phyloP scores from a whole-genome alignment of 2,888 invertebrate species.

The Petrophora chlorosata region DNA sequence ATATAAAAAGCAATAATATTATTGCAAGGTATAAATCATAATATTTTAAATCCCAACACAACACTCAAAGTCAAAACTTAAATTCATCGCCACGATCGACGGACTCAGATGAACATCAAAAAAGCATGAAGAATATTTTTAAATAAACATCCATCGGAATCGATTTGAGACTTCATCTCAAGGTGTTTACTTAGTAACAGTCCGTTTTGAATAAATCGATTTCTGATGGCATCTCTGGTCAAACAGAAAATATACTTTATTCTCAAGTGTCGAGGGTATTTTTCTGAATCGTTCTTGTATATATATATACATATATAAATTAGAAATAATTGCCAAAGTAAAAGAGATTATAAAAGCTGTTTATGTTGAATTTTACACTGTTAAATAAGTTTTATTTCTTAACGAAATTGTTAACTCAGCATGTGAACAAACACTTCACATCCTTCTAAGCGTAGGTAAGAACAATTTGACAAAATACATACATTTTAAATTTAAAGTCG shows the following conservation, averaged over 20 bases:
- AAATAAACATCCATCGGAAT: constrained; percentile 76
- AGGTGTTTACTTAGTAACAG: constrained; percentile 81
- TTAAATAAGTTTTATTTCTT: too few species aligned
- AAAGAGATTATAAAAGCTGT: constrained; percentile 49
- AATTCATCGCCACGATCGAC: constrained; percentile 58
- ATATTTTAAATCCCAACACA: constrained; percentile 59
- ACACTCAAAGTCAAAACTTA: constrained; percentile 62
- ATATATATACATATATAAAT: constrained; percentile 17
- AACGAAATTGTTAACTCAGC: constrained; percentile 43
- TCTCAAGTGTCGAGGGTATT: constrained; percentile 10
- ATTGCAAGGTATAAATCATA: constrained; percentile 47
- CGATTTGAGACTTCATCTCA: constrained; percentile 71
- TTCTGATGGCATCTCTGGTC: constrained; percentile 45
- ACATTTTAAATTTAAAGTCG: too few species aligned
- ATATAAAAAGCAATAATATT: constrained; percentile 47
- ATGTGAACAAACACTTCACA: too few species aligned
- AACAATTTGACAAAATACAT: too few species aligned
- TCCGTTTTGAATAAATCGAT: constrained; percentile 75
- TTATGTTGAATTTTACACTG: constrained; percentile 44
- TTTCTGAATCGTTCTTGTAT: background rate
- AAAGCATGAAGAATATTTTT: constrained; percentile 70
- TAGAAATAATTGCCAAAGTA: constrained; percentile 37
- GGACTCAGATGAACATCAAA: constrained; percentile 67
- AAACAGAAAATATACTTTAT: constrained; percentile 22
- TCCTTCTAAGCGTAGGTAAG: too few species aligned